phyloP scores from a whole-genome alignment of 1,140 invertebrate genomes.

The Danaus plexippus region DNA sequence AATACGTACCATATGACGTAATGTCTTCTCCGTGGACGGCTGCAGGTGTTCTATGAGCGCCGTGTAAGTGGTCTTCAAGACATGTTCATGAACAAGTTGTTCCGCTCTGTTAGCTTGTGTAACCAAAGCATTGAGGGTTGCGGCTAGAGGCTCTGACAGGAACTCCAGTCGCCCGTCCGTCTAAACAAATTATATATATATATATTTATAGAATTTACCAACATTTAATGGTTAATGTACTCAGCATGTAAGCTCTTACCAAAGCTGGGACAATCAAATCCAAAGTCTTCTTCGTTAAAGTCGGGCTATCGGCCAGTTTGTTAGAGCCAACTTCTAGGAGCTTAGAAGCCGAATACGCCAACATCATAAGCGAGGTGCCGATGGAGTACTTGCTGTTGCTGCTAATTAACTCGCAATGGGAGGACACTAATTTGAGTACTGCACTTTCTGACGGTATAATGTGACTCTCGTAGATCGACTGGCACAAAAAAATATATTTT shows the following conservation, averaged over 20 bases:
- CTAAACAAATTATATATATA: slow-evolving; percentile 26
- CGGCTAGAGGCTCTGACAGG: slow-evolving; percentile 74
- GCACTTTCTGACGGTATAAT: slow-evolving; percentile 88
- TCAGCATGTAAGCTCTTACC: slow-evolving; percentile 33
- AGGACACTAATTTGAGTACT: slow-evolving; percentile 75
- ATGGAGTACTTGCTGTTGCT: slow-evolving; percentile 46
- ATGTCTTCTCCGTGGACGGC: slow-evolving; percentile 58
- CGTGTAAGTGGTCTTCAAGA: slow-evolving; percentile 59
- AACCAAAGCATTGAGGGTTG: slow-evolving; percentile 73
- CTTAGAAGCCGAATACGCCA: slow-evolving; percentile 58
- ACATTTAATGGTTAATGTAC: background rate
- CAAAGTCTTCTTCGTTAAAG: slow-evolving; percentile 48
- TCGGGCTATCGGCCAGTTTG: slow-evolving; percentile 45
- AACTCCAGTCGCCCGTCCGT: slow-evolving; percentile 73
- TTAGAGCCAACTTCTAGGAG: slow-evolving; percentile 49
- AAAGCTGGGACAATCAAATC: slow-evolving; percentile 57
- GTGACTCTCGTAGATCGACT: slow-evolving; percentile 83
- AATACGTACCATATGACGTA: slow-evolving; percentile 57
- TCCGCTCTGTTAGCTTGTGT: slow-evolving; percentile 46
- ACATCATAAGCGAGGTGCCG: slow-evolving; percentile 55
- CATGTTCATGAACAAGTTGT: slow-evolving; percentile 62
- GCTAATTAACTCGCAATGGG: slow-evolving; percentile 61
- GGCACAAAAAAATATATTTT: slow-evolving; percentile 12
- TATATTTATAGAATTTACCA: background rate
- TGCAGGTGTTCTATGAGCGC: slow-evolving; percentile 58